Conservation (phyloP, 1,140 invertebrate species). For the Diabrotica undecimpunctata region DNA sequence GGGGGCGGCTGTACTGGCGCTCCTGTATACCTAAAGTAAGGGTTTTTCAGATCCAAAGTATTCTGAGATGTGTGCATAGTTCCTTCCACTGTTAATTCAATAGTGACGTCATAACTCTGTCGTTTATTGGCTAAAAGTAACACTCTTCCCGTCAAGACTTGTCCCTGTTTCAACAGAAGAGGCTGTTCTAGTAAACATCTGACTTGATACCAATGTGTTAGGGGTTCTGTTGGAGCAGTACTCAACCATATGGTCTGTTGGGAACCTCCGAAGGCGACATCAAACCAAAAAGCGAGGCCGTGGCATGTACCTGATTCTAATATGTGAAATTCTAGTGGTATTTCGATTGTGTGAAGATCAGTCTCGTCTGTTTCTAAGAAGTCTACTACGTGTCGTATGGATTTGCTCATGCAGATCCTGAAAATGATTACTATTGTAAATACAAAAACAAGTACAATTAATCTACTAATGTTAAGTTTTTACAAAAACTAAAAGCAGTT, state of each 20-base stretch:
- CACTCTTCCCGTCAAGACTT: conserved; percentile 84
- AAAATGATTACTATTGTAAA: background rate
- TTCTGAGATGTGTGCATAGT: conserved; percentile 80
- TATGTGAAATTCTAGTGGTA: conserved; percentile 91
- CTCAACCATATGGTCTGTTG: conserved; percentile 93
- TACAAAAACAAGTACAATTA: too few relatives aligned
- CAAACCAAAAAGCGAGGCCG: conserved; percentile 99
- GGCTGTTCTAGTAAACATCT: conserved; percentile 84
- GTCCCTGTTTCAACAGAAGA: conserved; percentile 91
- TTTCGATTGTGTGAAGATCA: conserved; percentile 93
- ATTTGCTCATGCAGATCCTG: conserved; percentile 93
- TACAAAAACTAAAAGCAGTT: too few relatives aligned
- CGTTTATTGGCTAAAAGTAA: conserved; percentile 90
- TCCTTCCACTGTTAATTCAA: conserved; percentile 87
- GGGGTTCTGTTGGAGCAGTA: conserved; percentile 96
- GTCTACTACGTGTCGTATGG: conserved; percentile 91
- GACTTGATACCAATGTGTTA: conserved; percentile 99
- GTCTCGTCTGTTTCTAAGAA: conserved; percentile 91
- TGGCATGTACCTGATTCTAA: conserved; percentile 93
- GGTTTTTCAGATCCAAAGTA: conserved; percentile 96
- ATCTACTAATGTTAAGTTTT: too few relatives aligned
- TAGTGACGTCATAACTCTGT: conserved; percentile 99
- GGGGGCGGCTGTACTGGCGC: conserved; percentile 84
- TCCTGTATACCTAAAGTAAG: conserved; percentile 93
- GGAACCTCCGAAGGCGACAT: conserved; percentile 95